Conservation (phyloP, 2,797 vertebrate genomes). For the Pipistrellus pygmaeus region DNA sequence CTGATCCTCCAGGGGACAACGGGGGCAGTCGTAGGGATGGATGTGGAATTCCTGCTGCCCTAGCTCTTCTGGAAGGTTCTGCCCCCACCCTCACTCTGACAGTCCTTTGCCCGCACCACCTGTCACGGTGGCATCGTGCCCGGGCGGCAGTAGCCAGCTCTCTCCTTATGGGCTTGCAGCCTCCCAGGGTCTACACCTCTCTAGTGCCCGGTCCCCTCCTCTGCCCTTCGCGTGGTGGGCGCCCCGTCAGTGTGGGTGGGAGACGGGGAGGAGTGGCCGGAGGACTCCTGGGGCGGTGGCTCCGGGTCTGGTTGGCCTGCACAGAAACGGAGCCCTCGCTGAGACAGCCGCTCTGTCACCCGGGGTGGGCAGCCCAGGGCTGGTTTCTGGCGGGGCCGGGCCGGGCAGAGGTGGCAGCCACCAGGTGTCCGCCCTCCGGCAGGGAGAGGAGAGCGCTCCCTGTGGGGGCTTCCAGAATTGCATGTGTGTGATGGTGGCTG, state of each 20-base stretch:
- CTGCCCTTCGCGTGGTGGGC: neutral
- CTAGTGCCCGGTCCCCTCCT: neutral
- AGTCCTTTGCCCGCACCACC: neutral
- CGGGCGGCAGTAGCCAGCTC: too few relatives aligned
- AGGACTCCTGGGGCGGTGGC: rapidly evolving
- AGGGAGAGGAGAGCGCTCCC: rapidly evolving
- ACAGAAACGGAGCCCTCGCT: neutral
- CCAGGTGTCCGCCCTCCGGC: too few relatives aligned
- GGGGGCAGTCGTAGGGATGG: too few relatives aligned
- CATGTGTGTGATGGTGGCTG: too few relatives aligned
- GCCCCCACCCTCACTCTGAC: neutral
- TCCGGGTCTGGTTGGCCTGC: neutral
- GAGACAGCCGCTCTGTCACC: neutral
- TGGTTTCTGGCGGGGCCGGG: neutral
- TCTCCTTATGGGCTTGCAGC: too few relatives aligned
- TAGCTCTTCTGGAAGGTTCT: neutral
- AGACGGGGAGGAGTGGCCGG: neutral
- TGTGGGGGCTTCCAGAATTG: neutral
- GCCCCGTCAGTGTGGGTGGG: neutral
- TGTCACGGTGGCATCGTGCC: neutral
- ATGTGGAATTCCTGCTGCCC: neutral
- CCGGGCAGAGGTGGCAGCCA: neutral
- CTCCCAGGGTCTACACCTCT: too few relatives aligned
- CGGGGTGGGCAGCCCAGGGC: rapidly evolving
- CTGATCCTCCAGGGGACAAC: neutral